A percentile compares a stretch with the other conserved stretches of the same genome.
Evolutionary conservation across 2,113 vertebrate genomes (phyloP).

Genomic region (Otolemur garnettii): DNA sequence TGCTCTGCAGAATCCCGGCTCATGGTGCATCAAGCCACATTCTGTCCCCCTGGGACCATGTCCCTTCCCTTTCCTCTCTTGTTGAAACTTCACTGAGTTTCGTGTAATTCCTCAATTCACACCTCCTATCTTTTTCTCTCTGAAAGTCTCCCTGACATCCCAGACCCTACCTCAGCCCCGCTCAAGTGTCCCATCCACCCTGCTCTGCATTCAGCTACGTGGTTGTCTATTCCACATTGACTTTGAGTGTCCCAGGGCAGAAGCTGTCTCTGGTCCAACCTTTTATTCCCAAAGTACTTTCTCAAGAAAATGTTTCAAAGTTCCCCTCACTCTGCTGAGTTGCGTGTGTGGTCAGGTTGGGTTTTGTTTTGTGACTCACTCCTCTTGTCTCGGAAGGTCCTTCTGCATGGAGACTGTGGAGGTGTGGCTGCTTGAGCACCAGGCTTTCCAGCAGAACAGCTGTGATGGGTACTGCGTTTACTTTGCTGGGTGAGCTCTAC

Average conservation of each 20-base stretch:
- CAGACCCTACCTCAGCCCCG: too few species aligned
- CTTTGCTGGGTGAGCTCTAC: conserved; percentile 55
- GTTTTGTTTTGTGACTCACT: background rate
- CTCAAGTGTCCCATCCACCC: accelerated
- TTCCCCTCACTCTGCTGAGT: accelerated
- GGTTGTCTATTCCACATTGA: accelerated
- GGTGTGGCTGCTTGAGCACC: background rate
- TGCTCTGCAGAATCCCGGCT: too few species aligned
- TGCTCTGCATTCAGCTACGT: accelerated
- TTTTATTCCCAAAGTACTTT: accelerated
- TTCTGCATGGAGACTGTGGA: accelerated
- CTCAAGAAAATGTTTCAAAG: accelerated
- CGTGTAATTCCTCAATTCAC: accelerated
- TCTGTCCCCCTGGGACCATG: background rate
- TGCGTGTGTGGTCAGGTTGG: accelerated
- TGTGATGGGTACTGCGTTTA: accelerated
- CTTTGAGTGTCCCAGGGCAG: accelerated
- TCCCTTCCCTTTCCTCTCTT: background rate
- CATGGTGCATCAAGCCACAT: background rate
- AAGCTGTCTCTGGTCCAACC: accelerated
- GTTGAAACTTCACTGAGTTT: background rate
- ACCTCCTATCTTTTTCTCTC: background rate
- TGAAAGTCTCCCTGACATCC: background rate
- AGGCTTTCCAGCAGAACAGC: accelerated
- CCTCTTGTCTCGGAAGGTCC: conserved; percentile 39